Base-by-base conservation (phyloP, 2,888 invertebrate genomes). In the Onchidella celtica region DNA sequence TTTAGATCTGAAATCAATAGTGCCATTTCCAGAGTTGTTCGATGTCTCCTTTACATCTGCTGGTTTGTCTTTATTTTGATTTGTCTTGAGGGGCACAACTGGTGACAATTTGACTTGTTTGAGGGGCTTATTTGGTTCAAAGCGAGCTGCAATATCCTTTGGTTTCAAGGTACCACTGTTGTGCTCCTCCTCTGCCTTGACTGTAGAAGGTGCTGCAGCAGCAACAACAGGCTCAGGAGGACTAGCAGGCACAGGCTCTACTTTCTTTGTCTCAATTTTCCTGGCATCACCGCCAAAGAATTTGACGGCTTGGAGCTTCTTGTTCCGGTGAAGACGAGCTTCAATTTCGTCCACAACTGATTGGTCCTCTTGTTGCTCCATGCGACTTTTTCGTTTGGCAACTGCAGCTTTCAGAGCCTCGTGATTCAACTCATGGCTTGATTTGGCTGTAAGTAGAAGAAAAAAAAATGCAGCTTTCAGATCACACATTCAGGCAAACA, bases 381-480 rank as follows among this genome's bases (percentile, higher is more conserved):
- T 86, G n/a, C 88, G 69, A 55, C 84, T 84, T 65, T 91, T 88
- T 21, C 92, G 83, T 76, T 86, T 89, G n/a, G 90, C 91, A 2
- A 92, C 90, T 4, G 92, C 92, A 17, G 90, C 91, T 77, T 90
- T 86, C 57, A 92, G 88, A 6, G 92, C 92, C 63, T 89, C 89
- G 63, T 92, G 92, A 34, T 86, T 86, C 65, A 83, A 66, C 38
- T 84, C 83, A 55, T 80, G 84, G 82, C 27, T 84, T 82, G 76
- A 72, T 81, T 85, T 85, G 11, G 74, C 72, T 79, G 85, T 79
- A 61, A 69, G 29, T 32, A 29, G 69, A 69, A 38, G 27, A 69
- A 6, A 27, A 47, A 24, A 11, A 17, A 47, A 47, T 47, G 47
- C 6, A 47, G n/a, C n/a, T n/a, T n/a, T n/a, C n/a, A n/a, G n/a